Base-by-base conservation (phyloP, 64 coral and sea anemone species). In the Acropora yongei region DNA sequence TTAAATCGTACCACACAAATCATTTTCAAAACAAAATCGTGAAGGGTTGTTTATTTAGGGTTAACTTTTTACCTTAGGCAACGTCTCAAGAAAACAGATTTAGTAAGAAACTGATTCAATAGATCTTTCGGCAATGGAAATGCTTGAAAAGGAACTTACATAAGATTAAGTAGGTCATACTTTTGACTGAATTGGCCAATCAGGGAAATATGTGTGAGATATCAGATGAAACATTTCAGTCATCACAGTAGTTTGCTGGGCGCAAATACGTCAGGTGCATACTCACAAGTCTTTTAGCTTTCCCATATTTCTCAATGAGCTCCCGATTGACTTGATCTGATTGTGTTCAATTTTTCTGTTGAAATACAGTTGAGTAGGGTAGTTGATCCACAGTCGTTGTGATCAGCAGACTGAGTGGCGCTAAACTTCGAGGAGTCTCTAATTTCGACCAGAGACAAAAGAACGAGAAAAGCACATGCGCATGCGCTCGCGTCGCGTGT, bases 221-320 rank as follows among this genome's bases (percentile, higher is more conserved):
- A 30, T 30, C 30, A 30, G 30, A 30, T 30, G 30, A 30, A 30
- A 30, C 30, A 30, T 30, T 30, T 30, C 30, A 30, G 30, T 30
- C 30, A 30, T 30, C 30, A 30, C 30, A 30, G 30, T 30, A 30
- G 30, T 30, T 30, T 30, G 30, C 30, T 30, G 30, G 30, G 30
- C 30, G 30, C 30, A 30, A 30, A 30, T 30, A 30, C 30, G 30
- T 30, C 30, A 61, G 13, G 3, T 30, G 6, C 20, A 40, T 41
- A 90, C 93, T 94, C 73, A 94, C 93, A 94, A 68, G 57, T 94
- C 93, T 57, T 90, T 75, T 41, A 94, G 79, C 3, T 44, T 71
- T 49, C 41, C 18, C 81, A 94, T 39, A 20, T 75, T 89, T 77
- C 65, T 74, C 60, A 94, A 79, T 10, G 88, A 86, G 1, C 79